phyloP scores from a whole-genome alignment of 2,797 vertebrate genomes.

The Diceros bicornis region DNA sequence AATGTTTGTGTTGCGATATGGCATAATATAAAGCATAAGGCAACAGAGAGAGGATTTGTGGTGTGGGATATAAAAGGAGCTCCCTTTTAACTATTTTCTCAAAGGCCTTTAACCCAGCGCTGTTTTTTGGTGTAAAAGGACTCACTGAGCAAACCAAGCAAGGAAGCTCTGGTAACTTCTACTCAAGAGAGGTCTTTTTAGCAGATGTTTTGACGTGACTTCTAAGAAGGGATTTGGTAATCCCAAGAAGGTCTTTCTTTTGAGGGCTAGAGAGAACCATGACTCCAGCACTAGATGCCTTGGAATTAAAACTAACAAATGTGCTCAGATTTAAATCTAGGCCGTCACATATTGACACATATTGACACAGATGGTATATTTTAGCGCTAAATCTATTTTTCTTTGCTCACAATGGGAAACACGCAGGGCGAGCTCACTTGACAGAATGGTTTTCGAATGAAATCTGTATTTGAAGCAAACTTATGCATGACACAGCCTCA shows the following conservation, averaged over 20 bases:
- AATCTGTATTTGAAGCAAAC: constrained; percentile 83
- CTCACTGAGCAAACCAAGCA: neutral
- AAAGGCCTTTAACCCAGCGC: constrained; percentile 70
- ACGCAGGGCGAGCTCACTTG: constrained; percentile 79
- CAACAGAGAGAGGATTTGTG: constrained; percentile 66
- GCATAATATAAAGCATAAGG: constrained; percentile 21
- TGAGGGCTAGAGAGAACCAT: constrained; percentile 60
- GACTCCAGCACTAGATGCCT: neutral
- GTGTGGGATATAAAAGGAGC: neutral
- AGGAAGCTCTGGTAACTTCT: neutral
- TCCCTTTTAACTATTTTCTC: constrained; percentile 35
- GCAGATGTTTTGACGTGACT: constrained; percentile 46
- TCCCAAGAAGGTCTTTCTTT: constrained; percentile 46
- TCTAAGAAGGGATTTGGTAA: constrained; percentile 50
- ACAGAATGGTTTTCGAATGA: constrained; percentile 84
- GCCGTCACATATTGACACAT: constrained; percentile 81
- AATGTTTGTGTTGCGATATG: constrained; percentile 39
- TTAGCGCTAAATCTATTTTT: constrained; percentile 86
- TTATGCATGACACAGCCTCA: neutral
- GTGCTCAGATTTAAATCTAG: constrained; percentile 82
- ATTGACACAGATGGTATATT: constrained; percentile 88
- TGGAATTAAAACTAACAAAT: constrained; percentile 85
- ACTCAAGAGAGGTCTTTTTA: neutral
- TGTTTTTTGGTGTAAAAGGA: constrained; percentile 57
- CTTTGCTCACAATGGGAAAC: constrained; percentile 85